phyloP scores from a whole-genome alignment of 2,888 invertebrate genomes.

The Neelides folsomi region DNA sequence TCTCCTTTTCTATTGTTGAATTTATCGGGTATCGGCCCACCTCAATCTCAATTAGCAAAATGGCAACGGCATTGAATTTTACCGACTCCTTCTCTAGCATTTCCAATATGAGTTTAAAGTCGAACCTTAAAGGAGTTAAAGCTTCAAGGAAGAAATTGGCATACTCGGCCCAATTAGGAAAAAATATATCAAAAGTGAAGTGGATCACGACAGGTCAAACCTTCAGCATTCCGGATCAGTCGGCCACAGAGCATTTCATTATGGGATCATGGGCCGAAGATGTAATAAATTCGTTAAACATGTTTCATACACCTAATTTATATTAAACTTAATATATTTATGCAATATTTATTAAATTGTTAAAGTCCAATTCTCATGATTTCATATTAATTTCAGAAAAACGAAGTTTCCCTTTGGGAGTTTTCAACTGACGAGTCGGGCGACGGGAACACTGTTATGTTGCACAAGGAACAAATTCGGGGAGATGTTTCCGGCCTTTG shows the following conservation, averaged over 20 bases:
- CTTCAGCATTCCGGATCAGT: slow-evolving; percentile 12
- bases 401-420: slow-evolving; percentile 20
- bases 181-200: slow-evolving; percentile 20
- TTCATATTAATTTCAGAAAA: slow-evolving; percentile 14
- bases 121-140: too few relatives aligned
- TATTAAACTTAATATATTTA: not conserved
- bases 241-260: slow-evolving; percentile 26
- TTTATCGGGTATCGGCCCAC: too few relatives aligned
- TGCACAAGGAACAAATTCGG: slow-evolving; percentile 8
- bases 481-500: slow-evolving; percentile 16
- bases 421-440: slow-evolving; percentile 9
- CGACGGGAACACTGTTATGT: slow-evolving; percentile 7
- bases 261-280: slow-evolving; percentile 14
- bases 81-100: too few relatives aligned
- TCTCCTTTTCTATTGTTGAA: too few relatives aligned
- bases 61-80: too few relatives aligned
- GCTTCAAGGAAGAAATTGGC: slow-evolving; percentile 6
- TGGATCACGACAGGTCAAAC: slow-evolving; percentile 18
- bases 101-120: too few relatives aligned
- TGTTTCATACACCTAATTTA: not conserved
- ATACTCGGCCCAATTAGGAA: slow-evolving; percentile 23
- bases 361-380: not conserved
- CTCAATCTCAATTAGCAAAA: too few relatives aligned
- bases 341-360: not conserved
- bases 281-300: not conserved